Evolutionary conservation across 2,113 vertebrate species (phyloP), one percentile per base, ranked within the genome.

Genomic region (Ceyx margarethae): DNA sequence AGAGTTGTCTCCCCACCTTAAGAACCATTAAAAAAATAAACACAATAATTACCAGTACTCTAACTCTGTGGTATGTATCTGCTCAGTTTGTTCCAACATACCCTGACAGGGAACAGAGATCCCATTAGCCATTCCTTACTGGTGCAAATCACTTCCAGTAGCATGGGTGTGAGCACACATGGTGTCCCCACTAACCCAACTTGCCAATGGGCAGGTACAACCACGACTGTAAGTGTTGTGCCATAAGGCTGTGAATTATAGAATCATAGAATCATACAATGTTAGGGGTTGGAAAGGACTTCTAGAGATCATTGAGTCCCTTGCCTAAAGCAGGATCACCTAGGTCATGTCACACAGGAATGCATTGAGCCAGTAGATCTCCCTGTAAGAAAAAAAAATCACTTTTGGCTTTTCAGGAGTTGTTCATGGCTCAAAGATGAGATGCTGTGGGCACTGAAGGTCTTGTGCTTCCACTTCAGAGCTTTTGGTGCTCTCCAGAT

Each of bases 131-230:
- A 8, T 25, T 69, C 23, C 46, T 56, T 35, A 31, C 42, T 43
- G 17, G 25, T 58, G 35, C 22, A 83, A 77, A 23, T 58, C 43
- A 21, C 8, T 45, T 35, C n/a, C 2, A 3, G 28, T 23, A 67
- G 28, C 42, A 46, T 0, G 0, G 7, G 5, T 33, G 13, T 40
- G 69, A 58, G 43, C 25, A 51, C 33, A 43, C 0, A 0, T 0
- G 0, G 35, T 2, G 3, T 31, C 19, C 50, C 45, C 25, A 21
- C 3, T 0, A 50, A 46, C 37, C 14, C 2, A 1, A 19, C 28
- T 46, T 51, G 48, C 15, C 43, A 29, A 35, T 10, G 35, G 13
- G 31, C 40, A 56, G 1, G 8, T 46, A 42, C 23, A 42, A 2
- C 23, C 10, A 3, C 0, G 4, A 23, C n/a, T n/a, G 4, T 29